Base-by-base conservation (phyloP, 1,140 invertebrate species). In the Hylyphantes graminicola region DNA sequence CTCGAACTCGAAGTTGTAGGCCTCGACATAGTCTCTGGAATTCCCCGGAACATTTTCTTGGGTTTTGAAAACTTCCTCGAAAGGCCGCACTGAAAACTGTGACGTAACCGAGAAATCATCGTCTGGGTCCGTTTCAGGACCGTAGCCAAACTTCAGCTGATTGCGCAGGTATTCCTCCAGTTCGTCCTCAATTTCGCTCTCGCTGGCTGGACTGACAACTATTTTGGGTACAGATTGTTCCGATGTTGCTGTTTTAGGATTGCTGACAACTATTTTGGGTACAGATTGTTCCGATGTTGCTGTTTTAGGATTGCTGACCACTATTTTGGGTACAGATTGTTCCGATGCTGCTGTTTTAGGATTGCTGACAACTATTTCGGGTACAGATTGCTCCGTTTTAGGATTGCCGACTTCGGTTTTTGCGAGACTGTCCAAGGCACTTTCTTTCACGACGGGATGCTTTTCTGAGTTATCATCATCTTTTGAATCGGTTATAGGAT, bases 1-100 rank as follows among this genome's bases (percentile, higher is more conserved):
- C 7, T 83, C 72, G 67, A 83, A 83, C n/a, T 83, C 80, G 67
- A 83, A 83, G 57, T 83, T 83, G 59, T 65, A 83, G 35, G 80
- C 80, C 57, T 83, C 80, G 9, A 67, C 55, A 57, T 83, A 83
- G 17, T 17, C 65, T 12, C 19, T 17, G 15, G 65, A 70, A 59
- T 70, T 51, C 2, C 54, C 53, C 2, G 54, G 13, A 10, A 54
- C 59, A 0, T 12, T 4, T 51, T 21, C n/a, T 13, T 75, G 51
- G 7, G 21, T 35, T 21, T 55, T 63, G 53, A 85, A 75, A 15
- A 51, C 51, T 67, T 83, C 81, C 48, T 83, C 72, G 15, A 83
- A 83, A 9, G 81, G 81, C 15, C n/a, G 11, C 7, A 48, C 63
- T 8, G 81, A 21, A 50, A 50, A 83, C 7, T 85, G 55, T 17